phyloP scores from a whole-genome alignment of 2,888 invertebrate genomes.

The Colostygia pectinataria region DNA sequence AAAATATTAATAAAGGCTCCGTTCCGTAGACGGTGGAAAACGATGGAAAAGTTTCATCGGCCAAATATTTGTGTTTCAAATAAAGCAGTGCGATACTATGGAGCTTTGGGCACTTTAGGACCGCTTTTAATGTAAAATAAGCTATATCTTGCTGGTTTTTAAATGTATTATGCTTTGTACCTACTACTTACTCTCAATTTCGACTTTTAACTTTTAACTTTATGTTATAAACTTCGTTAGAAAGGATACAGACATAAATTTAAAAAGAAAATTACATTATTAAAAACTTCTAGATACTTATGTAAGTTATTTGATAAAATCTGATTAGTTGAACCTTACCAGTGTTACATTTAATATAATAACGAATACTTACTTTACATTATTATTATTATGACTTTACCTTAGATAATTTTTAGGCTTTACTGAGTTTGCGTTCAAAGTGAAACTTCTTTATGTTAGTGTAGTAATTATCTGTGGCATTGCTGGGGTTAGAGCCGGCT shows the following conservation, averaged over 20 bases:
- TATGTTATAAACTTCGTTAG: too few relatives aligned
- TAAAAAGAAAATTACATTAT: too few relatives aligned
- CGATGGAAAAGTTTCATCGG: conserved; percentile 71
- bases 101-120: conserved; percentile 4
- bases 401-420: not conserved
- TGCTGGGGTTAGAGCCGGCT: conserved; percentile 19
- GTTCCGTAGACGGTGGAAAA: conserved; percentile 62
- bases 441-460: not conserved
- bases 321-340: too few relatives aligned
- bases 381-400: too few relatives aligned
- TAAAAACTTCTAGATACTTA: too few relatives aligned
- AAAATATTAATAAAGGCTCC: conserved; percentile 81
- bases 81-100: conserved; percentile 69
- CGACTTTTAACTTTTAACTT: too few relatives aligned
- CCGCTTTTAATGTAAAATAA: conserved; percentile 1
- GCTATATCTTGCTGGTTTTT: not conserved
- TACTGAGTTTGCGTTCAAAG: not conserved
- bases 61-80: conserved; percentile 82
- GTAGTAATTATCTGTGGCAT: conserved; percentile 5
- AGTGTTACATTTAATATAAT: too few relatives aligned
- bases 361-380: too few relatives aligned
- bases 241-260: too few relatives aligned
- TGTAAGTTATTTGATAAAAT: too few relatives aligned
- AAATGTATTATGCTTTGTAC: not conserved
- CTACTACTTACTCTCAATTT: not conserved